phyloP scores from a whole-genome alignment of 2,113 vertebrate species.

The Dryoscopus gambensis region DNA sequence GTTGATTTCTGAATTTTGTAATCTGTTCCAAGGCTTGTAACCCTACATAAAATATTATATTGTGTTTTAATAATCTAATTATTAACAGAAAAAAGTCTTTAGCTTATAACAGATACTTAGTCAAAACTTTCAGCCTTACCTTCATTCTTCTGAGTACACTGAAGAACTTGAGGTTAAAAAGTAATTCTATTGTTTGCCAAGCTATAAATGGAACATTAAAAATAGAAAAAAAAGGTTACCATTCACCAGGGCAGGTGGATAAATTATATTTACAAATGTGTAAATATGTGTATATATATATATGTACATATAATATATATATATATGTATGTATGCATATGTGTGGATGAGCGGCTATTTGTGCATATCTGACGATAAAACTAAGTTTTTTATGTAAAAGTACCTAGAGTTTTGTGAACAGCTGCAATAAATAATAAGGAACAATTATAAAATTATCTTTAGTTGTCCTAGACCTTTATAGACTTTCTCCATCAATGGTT shows the following conservation, averaged over 20 bases:
- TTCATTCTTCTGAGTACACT: not conserved
- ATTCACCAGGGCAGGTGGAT: not conserved
- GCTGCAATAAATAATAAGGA: not conserved
- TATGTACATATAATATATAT: no score
- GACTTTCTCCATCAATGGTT: not conserved
- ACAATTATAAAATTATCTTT: not conserved
- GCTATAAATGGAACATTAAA: not conserved
- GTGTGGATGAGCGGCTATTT: no score
- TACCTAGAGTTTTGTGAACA: not conserved
- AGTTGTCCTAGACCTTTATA: not conserved
- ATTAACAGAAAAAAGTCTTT: not conserved
- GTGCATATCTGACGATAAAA: not conserved
- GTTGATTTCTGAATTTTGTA: not conserved
- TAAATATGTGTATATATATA: fast-evolving
- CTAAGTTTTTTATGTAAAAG: not conserved
- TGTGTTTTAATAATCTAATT: not conserved
- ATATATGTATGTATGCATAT: fast-evolving
- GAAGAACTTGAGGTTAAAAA: not conserved
- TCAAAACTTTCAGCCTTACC: not conserved
- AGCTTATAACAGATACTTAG: not conserved
- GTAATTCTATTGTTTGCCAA: not conserved
- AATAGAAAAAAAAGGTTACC: not conserved
- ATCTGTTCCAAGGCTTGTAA: not conserved
- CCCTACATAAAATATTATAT: not conserved
- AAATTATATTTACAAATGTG: not conserved